A percentile compares a stretch with the other conserved stretches of the same genome.
phyloP scores from a whole-genome alignment of 2,797 vertebrate species.

The Furcifer pardalis region DNA sequence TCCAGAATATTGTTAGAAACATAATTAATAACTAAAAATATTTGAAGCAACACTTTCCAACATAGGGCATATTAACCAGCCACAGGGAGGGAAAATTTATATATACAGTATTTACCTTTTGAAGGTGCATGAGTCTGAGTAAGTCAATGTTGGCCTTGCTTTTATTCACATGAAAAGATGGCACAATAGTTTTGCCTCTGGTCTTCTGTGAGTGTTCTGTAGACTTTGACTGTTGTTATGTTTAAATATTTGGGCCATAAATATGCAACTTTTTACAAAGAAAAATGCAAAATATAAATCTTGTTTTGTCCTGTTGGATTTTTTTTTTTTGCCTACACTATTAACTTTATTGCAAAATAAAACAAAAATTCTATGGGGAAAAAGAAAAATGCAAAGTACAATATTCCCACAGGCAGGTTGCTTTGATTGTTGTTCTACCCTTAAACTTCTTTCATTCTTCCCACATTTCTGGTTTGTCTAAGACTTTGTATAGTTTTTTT shows the following conservation, averaged over 20 bases:
- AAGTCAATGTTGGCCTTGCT: constrained; percentile 1
- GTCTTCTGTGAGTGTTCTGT: neutral
- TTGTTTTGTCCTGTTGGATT: neutral
- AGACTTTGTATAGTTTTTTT: no score
- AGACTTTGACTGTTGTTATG: neutral
- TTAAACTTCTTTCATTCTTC: neutral
- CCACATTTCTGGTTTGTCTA: neutral
- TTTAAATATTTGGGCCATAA: neutral
- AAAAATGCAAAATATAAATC: constrained; percentile 8
- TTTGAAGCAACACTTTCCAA: constrained; percentile 59
- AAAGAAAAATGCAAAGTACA: neutral
- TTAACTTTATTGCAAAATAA: neutral
- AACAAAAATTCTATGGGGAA: neutral
- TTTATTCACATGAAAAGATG: constrained; percentile 37
- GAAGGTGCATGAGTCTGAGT: constrained; percentile 37
- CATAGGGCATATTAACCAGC: constrained; percentile 42
- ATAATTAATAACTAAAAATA: constrained; percentile 72
- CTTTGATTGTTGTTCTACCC: neutral
- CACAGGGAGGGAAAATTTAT: neutral
- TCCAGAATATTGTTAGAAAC: constrained; percentile 73
- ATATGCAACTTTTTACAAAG: constrained; percentile 3
- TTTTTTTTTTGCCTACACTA: neutral
- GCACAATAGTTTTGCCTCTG: neutral
- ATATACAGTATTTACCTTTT: constrained; percentile 27
- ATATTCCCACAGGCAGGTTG: neutral